A percentile compares a stretch with the other conserved stretches of the same genome.
These are phyloP conservation scores for Temnothorax rugatulus DNA, from an alignment of 2,888 invertebrate genomes.

Conservation along the genomic window DNA sequence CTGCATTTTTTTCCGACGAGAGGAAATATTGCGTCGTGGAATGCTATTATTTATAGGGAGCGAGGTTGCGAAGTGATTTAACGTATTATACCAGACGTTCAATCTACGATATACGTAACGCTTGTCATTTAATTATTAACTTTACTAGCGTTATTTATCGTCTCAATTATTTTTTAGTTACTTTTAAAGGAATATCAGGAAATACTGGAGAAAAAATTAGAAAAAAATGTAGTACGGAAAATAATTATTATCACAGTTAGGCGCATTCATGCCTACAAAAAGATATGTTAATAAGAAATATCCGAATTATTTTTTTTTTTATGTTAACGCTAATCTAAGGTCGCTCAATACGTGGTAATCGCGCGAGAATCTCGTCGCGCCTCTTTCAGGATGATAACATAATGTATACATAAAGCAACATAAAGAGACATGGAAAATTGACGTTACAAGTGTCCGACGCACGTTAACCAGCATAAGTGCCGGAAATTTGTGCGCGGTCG, in stretches of 20 bases:
- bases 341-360: not conserved
- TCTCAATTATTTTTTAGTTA: not conserved
- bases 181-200: not conserved
- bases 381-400: not conserved
- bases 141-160: not conserved
- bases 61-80: not conserved
- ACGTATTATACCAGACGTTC: not conserved
- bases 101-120: not conserved
- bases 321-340: not conserved
- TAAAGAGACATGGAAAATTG: slow-evolving; percentile 26
- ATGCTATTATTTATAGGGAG: slow-evolving; percentile 5
- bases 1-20: slow-evolving; percentile 21
- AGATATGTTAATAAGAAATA: not conserved
- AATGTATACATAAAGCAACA: not conserved
- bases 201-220: not conserved
- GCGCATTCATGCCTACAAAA: not conserved
- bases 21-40: slow-evolving; percentile 19
- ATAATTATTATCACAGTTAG: not conserved
- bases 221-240: not conserved
- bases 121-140: slow-evolving; percentile 10
- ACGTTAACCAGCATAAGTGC: slow-evolving; percentile 42
- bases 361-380: not conserved
- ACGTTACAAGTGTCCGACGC: slow-evolving; percentile 24
- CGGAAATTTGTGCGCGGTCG: slow-evolving; percentile 37
- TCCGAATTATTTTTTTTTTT: not conserved